Evolutionary conservation across 1,140 invertebrate species (phyloP), one percentile per base, ranked within the genome.

Genomic region (Saxidomus purpurata): DNA sequence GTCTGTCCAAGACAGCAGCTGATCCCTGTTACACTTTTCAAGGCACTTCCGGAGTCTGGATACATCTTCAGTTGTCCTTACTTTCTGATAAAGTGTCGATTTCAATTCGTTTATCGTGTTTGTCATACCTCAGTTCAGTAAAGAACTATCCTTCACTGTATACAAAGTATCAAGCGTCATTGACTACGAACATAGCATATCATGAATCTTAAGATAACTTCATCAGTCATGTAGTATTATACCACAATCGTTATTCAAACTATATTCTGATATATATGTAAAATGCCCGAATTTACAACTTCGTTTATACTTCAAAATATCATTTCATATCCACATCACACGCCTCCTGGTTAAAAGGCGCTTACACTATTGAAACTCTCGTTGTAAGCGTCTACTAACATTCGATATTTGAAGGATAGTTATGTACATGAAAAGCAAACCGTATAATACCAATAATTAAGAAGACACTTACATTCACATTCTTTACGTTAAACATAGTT

Each of bases 1-100:
- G 63, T 94, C 94, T 31, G 79, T 61, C 93, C 93, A 93, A 0
- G 88, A 31, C 47, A 79, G 34, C 19, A 93, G n/a, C 49, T 28
- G 49, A 6, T 52, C 36, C 19, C 36, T 43, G n/a, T 86, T 74
- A 69, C 90, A 92, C 74, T 83, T 90, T 19, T 89, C 85, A 17
- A 92, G 59, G 55, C 47, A 55, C 8, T 19, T 13, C 19, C 90
- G 63, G 4, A 92, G 22, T n/a, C 79, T 59, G 9, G 67, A 31
- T 4, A 82, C 82, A 43, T 93, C 91, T 49, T 92, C 63, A 40
- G 81, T 47, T 9, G 79, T 83, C 22, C 31, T 34, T 19, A 83
- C 61, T 47, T 84, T 84, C 49, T n/a, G 31, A 36, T 89, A 77
- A 17, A 89, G 47, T 31, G 43, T 43, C 22, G 40, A 17, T 40